These are phyloP conservation scores for Remorina albescens DNA, from an alignment of 2,797 vertebrate species.

Conservation along the genomic window DNA sequence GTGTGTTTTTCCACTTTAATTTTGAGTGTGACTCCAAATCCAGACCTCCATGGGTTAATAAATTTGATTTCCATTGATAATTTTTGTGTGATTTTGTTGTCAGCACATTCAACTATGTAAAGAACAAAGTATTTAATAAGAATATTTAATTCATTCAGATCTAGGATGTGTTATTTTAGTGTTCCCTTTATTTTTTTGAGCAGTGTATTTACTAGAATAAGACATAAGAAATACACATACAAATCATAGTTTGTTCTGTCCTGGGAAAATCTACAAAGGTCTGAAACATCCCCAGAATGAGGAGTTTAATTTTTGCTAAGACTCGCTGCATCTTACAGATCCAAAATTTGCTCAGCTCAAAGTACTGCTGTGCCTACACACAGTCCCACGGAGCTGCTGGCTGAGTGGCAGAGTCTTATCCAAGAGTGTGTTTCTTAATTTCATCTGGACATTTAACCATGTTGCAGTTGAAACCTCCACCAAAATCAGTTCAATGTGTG, in stretches of 20 bases:
- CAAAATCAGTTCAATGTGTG: neutral
- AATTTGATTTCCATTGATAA: no score
- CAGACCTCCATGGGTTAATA: no score
- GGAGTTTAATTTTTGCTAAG: neutral
- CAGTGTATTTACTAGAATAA: no score
- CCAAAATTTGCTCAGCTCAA: neutral
- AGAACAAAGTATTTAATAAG: no score
- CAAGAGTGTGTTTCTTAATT: neutral
- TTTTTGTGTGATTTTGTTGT: no score
- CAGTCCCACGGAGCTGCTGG: neutral
- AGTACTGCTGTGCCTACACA: neutral
- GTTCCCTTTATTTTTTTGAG: no score
- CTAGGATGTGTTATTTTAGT: no score
- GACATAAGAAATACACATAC: neutral
- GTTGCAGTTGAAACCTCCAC: neutral
- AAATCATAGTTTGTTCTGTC: neutral
- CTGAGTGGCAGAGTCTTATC: neutral
- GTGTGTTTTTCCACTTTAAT: no score
- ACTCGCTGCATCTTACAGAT: neutral
- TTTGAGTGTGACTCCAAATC: no score
- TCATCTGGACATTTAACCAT: neutral
- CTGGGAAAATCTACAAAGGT: neutral
- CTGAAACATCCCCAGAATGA: neutral
- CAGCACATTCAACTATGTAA: no score
- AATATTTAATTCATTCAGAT: no score